A percentile compares a stretch with the other conserved stretches of the same genome.
These are phyloP conservation scores for Nyctibius bracteatus DNA, from an alignment of 2,113 vertebrate genomes.

Conservation along the genomic window DNA sequence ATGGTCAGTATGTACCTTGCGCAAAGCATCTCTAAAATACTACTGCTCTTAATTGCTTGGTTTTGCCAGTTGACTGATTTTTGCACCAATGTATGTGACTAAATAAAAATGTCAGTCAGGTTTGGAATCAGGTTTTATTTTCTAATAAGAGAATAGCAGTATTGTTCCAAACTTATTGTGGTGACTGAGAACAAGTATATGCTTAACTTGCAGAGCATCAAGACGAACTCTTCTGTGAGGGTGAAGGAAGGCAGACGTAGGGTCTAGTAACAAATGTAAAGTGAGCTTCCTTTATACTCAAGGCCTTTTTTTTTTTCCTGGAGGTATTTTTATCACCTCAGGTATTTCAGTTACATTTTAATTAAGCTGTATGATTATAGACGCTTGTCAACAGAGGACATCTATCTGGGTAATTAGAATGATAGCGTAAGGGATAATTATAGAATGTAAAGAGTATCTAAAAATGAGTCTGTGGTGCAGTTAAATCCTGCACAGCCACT, in stretches of 20 bases:
- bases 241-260: background rate
- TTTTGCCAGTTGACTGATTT: background rate
- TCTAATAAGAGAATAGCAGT: background rate
- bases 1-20: background rate
- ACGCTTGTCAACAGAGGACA: slow-evolving; percentile 10
- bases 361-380: slow-evolving; percentile 30
- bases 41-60: background rate
- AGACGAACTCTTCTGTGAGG: background rate
- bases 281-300: background rate
- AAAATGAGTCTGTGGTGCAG: background rate
- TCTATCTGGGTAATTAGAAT: slow-evolving; percentile 32
- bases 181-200: background rate
- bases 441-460: background rate
- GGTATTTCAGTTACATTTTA: slow-evolving; percentile 32
- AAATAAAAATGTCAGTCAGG: background rate
- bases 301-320: background rate
- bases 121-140: background rate
- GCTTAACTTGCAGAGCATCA: background rate
- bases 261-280: background rate
- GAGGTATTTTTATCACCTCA: background rate
- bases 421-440: slow-evolving; percentile 15
- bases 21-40: background rate
- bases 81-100: background rate
- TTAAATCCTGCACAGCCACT: background rate
- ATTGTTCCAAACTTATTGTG: background rate